Base-by-base conservation (phyloP, 2,888 invertebrate species). In the Dorcus hopei region DNA sequence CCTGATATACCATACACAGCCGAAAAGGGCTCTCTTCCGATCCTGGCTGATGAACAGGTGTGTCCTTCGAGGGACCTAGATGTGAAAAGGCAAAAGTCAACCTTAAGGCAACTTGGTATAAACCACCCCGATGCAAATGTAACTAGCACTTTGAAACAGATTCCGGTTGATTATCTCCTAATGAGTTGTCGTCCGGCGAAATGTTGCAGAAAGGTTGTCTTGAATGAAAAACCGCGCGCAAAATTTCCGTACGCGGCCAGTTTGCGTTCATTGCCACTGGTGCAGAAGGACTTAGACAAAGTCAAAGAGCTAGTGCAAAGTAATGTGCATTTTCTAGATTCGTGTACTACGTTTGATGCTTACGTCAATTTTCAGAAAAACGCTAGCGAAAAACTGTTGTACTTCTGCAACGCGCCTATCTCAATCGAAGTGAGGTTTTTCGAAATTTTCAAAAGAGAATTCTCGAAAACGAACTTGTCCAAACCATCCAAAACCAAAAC, bases 321-420 rank as follows among this genome's bases (percentile, higher is more conserved):
- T 58, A 61, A 61, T 47, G 42, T 49, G 49, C 33, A 23, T 48
- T 51, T 43, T 9, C 26, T 38, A 54, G 41, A 49, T 54, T 33
- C 59, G 38, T 41, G 52, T 58, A 52, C 58, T 39, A 56, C 43
- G 51, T 59, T 64, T 61, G 62, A 62, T 61, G 52, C 58, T 54
- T 64, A 64, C 61, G 57, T 64, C 54, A 59, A 65, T 64, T 67
- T 67, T 65, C 67, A 65, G 67, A 65, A 61, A 57, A 61, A 55
- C 9, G 33, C 33, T 48, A 57, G 47, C 14, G 47, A 45, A 33
- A 49, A 23, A 55, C 39, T 55, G 38, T 47, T 55, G 16, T 54
- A 41, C 49, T 47, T 55, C 42, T 26, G 56, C 40, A 53, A 19
- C 23, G 19, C 16, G 4, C 14, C 33, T 9, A 51, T 16, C 9